A percentile compares a stretch with the other conserved stretches of the same genome.
phyloP scores from a whole-genome alignment of 2,113 vertebrate species.

The Raphicerus campestris region DNA sequence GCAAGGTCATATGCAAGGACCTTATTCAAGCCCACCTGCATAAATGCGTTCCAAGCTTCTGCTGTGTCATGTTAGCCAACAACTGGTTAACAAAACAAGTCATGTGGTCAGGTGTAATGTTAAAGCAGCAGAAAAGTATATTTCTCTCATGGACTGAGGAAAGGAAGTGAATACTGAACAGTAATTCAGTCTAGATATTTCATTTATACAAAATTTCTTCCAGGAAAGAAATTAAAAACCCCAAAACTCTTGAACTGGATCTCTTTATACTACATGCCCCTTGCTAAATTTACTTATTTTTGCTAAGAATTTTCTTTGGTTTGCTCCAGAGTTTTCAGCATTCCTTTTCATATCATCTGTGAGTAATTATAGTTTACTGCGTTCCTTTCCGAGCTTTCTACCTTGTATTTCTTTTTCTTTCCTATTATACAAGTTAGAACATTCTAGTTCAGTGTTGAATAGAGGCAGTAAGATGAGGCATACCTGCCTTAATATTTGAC shows the following conservation, averaged over 20 bases:
- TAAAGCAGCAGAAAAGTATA: neutral
- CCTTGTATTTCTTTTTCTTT: neutral
- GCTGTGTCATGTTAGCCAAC: neutral
- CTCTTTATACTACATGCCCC: neutral
- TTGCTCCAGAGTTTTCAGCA: neutral
- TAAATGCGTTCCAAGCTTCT: neutral
- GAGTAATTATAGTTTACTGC: neutral
- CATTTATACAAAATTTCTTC: neutral
- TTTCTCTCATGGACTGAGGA: neutral
- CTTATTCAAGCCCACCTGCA: neutral
- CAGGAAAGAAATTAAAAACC: neutral
- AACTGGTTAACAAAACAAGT: neutral
- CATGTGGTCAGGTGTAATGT: neutral
- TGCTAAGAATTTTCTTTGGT: neutral
- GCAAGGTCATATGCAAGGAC: neutral
- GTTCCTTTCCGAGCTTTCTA: neutral
- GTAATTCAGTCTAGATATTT: neutral
- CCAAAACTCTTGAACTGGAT: neutral
- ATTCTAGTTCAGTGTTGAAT: neutral
- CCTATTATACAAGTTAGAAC: neutral
- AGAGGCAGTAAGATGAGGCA: neutral
- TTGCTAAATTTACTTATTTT: neutral
- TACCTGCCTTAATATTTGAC: neutral
- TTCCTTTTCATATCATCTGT: neutral
- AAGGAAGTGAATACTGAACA: neutral